These are phyloP conservation scores for Odontesthes bonariensis DNA, from an alignment of 2,113 vertebrate species.

Conservation along the genomic window DNA sequence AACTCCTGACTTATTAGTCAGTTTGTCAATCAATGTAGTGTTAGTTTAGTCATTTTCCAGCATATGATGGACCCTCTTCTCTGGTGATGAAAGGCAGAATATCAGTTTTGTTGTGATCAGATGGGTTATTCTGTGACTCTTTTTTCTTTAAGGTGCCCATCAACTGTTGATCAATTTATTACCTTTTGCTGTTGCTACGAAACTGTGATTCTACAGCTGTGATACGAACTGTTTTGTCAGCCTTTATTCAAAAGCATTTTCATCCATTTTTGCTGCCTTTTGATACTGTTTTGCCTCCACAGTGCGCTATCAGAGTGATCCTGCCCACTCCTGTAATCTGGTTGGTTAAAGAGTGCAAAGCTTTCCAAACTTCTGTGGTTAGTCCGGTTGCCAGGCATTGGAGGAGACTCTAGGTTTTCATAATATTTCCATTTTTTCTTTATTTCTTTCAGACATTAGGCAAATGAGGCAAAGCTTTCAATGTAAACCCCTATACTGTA, in stretches of 20 bases:
- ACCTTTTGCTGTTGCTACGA: not conserved
- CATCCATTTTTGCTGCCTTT: not conserved
- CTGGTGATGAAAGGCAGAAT: not conserved
- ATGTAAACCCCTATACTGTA: slow-evolving; percentile 70
- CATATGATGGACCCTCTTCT: not conserved
- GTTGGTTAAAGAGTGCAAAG: slow-evolving; percentile 39
- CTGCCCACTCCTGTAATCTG: slow-evolving; percentile 50
- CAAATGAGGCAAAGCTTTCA: slow-evolving; percentile 74
- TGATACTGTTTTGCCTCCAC: slow-evolving; percentile 10
- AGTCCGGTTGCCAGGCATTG: slow-evolving; percentile 58
- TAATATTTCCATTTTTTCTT: slow-evolving; percentile 66
- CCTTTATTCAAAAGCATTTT: not conserved
- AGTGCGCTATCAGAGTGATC: slow-evolving; percentile 52
- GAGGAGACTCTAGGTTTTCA: slow-evolving; percentile 53
- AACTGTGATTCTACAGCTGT: not conserved
- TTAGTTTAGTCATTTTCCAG: not conserved
- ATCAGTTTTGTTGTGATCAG: not conserved
- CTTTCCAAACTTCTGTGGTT: slow-evolving; percentile 73
- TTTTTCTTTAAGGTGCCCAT: slow-evolving; percentile 3
- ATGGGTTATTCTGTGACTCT: not conserved
- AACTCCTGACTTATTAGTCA: slow-evolving; percentile 17
- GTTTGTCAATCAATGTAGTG: slow-evolving; percentile 2
- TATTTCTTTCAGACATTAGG: slow-evolving; percentile 73
- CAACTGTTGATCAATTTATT: slow-evolving; percentile 4
- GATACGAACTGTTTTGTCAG: not conserved